Conservation (phyloP, 2,888 invertebrate species). For the Miltochrista miniata region DNA sequence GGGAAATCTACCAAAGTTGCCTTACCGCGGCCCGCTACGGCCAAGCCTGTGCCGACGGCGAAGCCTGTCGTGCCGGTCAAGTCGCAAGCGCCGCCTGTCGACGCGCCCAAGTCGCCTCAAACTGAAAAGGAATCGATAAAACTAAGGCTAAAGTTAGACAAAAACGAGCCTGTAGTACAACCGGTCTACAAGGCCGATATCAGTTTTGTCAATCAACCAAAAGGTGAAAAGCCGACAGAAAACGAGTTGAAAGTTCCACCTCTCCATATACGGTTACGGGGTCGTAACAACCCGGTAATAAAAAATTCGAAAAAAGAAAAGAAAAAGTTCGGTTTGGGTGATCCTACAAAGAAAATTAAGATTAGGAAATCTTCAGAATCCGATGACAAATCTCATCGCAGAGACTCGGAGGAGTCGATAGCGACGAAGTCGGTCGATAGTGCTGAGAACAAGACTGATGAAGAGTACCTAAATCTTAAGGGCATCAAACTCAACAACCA, state of each 20-base stretch:
- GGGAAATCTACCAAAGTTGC: constrained; percentile 71
- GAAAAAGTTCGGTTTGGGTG: constrained; percentile 79
- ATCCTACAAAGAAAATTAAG: constrained; percentile 83
- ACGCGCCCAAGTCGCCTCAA: constrained; percentile 65
- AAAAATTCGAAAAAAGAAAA: constrained; percentile 89
- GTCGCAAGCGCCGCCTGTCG: constrained; percentile 44
- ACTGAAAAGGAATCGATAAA: constrained; percentile 90
- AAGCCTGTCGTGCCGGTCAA: constrained; percentile 49
- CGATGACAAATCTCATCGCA: constrained; percentile 65
- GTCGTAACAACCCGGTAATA: constrained; percentile 93
- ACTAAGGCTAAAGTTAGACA: constrained; percentile 91
- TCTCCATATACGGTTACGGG: constrained; percentile 93
- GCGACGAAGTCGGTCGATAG: constrained; percentile 63
- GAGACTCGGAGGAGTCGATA: constrained; percentile 63
- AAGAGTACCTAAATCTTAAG: constrained; percentile 69
- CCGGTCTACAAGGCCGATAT: constrained; percentile 92
- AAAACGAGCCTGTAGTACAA: constrained; percentile 90
- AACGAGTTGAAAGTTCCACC: constrained; percentile 93
- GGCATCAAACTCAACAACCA: constrained; percentile 72
- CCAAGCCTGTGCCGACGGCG: constrained; percentile 48
- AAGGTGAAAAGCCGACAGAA: constrained; percentile 81
- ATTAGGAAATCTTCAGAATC: constrained; percentile 69
- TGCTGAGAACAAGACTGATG: constrained; percentile 72
- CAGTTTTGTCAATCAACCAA: constrained; percentile 86
- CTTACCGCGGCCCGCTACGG: constrained; percentile 59